A percentile compares a stretch with the other conserved stretches of the same genome.
Evolutionary conservation across 2,888 invertebrate species (phyloP).

Genomic region (Lasioglossum figueresi): DNA sequence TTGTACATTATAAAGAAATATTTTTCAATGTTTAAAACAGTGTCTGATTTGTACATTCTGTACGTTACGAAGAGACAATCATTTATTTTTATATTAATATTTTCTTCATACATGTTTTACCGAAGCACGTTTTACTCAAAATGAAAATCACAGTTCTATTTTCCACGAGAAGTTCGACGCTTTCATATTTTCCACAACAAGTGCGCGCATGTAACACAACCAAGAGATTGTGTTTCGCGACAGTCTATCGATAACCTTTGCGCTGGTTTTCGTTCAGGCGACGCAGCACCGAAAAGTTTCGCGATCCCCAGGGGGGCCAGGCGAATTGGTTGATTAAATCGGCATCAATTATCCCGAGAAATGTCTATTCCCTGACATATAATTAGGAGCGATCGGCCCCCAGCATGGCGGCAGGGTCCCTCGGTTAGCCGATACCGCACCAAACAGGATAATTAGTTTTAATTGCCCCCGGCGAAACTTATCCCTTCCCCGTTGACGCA

Average conservation of each 20-base stretch:
- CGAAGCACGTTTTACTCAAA: no score
- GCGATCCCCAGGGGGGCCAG: neutral
- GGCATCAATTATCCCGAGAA: slow-evolving; percentile 33
- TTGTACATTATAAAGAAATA: no score
- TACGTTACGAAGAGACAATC: neutral
- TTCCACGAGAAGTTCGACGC: no score
- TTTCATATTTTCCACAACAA: neutral
- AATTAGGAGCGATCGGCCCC: slow-evolving; percentile 65
- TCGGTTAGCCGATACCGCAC: slow-evolving; percentile 64
- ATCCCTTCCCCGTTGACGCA: slow-evolving; percentile 77
- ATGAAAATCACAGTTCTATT: no score
- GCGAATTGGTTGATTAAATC: slow-evolving; percentile 38
- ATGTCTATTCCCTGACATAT: slow-evolving; percentile 50
- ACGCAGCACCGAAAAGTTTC: neutral
- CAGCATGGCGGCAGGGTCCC: slow-evolving; percentile 51
- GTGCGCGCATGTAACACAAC: neutral
- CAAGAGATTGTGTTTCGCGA: neutral
- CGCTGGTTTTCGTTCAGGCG: neutral
- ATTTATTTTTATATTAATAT: no score
- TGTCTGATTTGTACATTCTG: neutral
- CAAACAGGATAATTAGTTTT: slow-evolving; percentile 77
- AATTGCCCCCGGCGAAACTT: slow-evolving; percentile 76
- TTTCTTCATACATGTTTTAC: no score
- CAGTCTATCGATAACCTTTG: neutral
- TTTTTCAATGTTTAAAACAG: neutral